Evolutionary conservation across 2,797 vertebrate genomes (phyloP).

Genomic region (Onychomys torridus): DNA sequence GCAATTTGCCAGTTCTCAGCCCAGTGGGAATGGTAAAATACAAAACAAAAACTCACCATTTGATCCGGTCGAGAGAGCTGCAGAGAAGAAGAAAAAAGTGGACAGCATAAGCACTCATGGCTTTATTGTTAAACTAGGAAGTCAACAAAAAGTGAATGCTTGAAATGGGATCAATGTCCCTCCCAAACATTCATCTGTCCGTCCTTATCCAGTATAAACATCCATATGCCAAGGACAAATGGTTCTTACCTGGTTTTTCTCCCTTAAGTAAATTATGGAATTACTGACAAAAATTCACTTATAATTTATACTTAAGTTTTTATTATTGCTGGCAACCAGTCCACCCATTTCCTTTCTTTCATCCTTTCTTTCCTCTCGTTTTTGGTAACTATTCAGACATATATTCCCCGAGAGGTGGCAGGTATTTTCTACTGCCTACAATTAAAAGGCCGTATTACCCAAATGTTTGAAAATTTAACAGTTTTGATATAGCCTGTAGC

Average conservation of each 20-base stretch:
- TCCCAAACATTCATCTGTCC: slow-evolving; percentile 11
- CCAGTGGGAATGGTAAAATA: background rate
- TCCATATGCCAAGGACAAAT: slow-evolving; percentile 22
- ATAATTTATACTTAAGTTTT: slow-evolving; percentile 33
- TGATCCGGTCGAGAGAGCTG: slow-evolving; percentile 94
- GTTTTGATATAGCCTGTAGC: background rate
- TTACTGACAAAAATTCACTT: slow-evolving; percentile 8
- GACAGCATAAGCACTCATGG: background rate
- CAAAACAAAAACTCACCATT: slow-evolving; percentile 90
- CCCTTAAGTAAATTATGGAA: slow-evolving; percentile 51
- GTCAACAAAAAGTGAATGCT: slow-evolving; percentile 24
- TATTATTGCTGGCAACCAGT: background rate
- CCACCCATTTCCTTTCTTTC: background rate
- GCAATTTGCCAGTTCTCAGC: background rate
- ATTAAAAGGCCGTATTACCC: background rate
- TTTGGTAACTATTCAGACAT: slow-evolving; percentile 40
- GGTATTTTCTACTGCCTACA: slow-evolving; percentile 50
- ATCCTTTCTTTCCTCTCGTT: background rate
- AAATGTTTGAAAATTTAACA: background rate
- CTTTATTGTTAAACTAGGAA: slow-evolving; percentile 28
- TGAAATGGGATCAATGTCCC: background rate
- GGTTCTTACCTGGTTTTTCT: background rate
- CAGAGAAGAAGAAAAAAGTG: slow-evolving; percentile 64
- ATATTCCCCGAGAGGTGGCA: background rate
- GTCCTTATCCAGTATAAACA: background rate